Evolutionary conservation across 2,888 invertebrate genomes (phyloP).

Genomic region (Osedax fenrisi): DNA sequence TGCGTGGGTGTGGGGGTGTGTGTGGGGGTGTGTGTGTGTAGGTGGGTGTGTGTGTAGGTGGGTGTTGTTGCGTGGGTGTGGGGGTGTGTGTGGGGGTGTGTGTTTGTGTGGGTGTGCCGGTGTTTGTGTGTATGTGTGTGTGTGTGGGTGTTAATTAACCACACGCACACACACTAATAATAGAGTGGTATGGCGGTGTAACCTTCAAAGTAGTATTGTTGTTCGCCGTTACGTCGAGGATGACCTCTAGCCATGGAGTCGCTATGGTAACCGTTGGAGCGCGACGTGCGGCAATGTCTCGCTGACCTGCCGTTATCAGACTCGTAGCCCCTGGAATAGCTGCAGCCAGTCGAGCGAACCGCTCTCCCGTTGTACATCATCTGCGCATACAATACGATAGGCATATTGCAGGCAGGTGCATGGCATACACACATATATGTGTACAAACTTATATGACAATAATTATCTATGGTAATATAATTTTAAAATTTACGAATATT

Average conservation of each 20-base stretch:
- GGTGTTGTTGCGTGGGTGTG: not conserved
- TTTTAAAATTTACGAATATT: too few species aligned
- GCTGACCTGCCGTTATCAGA: not conserved
- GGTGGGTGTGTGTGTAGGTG: not conserved
- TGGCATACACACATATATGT: too few species aligned
- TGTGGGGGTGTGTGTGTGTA: not conserved
- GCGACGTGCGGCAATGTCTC: not conserved
- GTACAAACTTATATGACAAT: too few species aligned
- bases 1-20: not conserved
- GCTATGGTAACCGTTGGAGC: not conserved
- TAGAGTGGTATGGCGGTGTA: not conserved
- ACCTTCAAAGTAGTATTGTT: not conserved
- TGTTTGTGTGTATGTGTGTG: not conserved
- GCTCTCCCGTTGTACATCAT: too few species aligned
- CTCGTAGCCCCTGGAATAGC: not conserved
- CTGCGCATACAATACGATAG: too few species aligned
- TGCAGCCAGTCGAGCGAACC: too few species aligned
- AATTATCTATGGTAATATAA: too few species aligned
- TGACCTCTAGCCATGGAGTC: too few species aligned
- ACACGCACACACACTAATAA: not conserved
- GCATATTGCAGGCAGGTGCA: too few species aligned
- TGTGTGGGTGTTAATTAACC: not conserved
- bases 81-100: not conserved
- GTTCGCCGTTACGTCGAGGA: not conserved
- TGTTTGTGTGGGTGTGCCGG: not conserved